phyloP scores from a whole-genome alignment of 2,113 vertebrate genomes.

The Cyrtonyx montezumae region DNA sequence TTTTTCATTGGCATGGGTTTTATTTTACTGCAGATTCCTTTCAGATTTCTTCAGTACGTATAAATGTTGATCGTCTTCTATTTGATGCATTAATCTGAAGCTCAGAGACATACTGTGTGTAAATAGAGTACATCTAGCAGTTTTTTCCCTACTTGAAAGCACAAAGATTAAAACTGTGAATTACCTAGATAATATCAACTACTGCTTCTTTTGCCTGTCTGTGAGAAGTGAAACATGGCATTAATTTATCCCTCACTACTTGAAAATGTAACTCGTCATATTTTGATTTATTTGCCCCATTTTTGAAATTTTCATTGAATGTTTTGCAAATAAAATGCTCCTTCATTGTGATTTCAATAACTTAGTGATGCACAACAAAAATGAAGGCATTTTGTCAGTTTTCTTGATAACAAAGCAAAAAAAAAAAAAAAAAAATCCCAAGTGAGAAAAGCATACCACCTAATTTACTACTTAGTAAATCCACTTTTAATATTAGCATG shows the following conservation, averaged over 20 bases:
- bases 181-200: constrained; percentile 37
- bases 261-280: constrained; percentile 34
- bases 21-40: constrained; percentile 25
- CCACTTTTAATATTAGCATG: not conserved
- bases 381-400: not conserved
- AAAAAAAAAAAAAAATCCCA: not conserved
- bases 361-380: not conserved
- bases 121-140: not conserved
- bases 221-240: not conserved
- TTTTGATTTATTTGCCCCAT: constrained; percentile 49
- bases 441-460: not conserved
- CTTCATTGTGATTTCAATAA: not conserved
- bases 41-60: constrained; percentile 1
- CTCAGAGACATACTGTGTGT: not conserved
- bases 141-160: constrained; percentile 18
- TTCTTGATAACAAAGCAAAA: not conserved
- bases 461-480: not conserved
- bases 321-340: constrained; percentile 48
- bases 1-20: not conserved
- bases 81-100: constrained; percentile 12
- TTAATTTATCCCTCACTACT: constrained; percentile 48
- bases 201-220: constrained; percentile 24
- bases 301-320: constrained; percentile 18
- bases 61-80: not conserved
- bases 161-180: constrained; percentile 37